Percentiles rank a stretch among this genome's conserved stretches.
phyloP scores from a whole-genome alignment of 2,797 vertebrate genomes.

The Euthynnus affinis region DNA sequence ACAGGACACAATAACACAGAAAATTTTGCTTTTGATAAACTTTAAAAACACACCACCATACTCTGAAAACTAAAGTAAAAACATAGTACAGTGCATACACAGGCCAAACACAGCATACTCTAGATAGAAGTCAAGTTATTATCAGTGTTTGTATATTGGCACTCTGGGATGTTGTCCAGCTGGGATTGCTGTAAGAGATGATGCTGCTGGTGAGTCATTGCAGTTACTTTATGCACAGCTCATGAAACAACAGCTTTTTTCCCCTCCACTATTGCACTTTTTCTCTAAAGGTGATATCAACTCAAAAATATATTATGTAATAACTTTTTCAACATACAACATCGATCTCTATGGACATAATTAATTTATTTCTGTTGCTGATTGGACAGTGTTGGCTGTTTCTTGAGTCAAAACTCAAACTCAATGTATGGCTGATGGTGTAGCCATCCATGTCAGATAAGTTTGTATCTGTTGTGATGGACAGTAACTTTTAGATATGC shows the following conservation, averaged over 20 bases:
- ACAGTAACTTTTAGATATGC: background rate
- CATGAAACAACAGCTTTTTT: background rate
- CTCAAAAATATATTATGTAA: background rate
- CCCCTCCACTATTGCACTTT: background rate
- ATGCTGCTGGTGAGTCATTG: constrained; percentile 9
- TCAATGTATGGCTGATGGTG: background rate
- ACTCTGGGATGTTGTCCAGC: background rate
- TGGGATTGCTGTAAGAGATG: constrained; percentile 20
- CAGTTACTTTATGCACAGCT: constrained; percentile 17
- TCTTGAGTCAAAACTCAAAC: background rate
- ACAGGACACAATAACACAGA: background rate
- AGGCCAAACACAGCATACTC: background rate
- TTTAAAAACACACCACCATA: background rate
- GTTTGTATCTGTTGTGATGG: background rate
- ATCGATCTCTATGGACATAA: no score
- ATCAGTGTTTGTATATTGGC: background rate
- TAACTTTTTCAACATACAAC: background rate
- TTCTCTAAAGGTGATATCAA: background rate
- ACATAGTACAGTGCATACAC: background rate
- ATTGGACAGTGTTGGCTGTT: background rate
- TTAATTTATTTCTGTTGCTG: background rate
- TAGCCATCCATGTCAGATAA: background rate
- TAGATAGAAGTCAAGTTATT: background rate
- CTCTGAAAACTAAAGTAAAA: background rate
- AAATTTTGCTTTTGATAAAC: background rate